phyloP scores from a whole-genome alignment of 1,140 invertebrate species.

The Belonocnema kinseyi region DNA sequence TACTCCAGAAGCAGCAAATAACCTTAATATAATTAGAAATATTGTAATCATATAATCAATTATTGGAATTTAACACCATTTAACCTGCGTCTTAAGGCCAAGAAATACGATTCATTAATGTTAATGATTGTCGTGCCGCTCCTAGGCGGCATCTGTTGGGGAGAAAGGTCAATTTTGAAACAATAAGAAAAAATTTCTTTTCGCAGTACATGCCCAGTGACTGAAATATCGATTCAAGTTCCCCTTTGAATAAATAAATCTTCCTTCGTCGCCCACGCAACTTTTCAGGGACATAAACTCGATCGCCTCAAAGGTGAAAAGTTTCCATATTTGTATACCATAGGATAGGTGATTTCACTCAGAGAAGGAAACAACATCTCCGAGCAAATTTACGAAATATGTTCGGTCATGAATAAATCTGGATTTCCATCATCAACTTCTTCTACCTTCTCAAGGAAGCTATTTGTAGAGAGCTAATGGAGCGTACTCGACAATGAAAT shows the following conservation, averaged over 20 bases:
- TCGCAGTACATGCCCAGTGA: neutral
- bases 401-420: neutral
- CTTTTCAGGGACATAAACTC: slow-evolving; percentile 8
- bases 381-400: neutral
- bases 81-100: too few relatives aligned
- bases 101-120: too few relatives aligned
- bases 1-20: neutral
- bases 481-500: neutral
- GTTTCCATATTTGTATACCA: neutral
- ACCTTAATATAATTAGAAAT: neutral
- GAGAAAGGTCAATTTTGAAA: too few relatives aligned
- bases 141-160: too few relatives aligned
- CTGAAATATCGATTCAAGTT: neutral
- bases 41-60: too few relatives aligned
- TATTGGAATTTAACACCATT: too few relatives aligned
- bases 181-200: too few relatives aligned
- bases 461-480: neutral
- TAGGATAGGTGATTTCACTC: neutral
- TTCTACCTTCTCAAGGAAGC: neutral
- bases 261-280: neutral
- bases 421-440: neutral
- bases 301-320: neutral
- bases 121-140: too few relatives aligned
- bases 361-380: neutral
- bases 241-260: neutral